Percentiles rank a stretch among this genome's conserved stretches.
These are phyloP conservation scores for Ephestia elutella DNA, from an alignment of 1,140 invertebrate genomes.

Conservation along the genomic window DNA sequence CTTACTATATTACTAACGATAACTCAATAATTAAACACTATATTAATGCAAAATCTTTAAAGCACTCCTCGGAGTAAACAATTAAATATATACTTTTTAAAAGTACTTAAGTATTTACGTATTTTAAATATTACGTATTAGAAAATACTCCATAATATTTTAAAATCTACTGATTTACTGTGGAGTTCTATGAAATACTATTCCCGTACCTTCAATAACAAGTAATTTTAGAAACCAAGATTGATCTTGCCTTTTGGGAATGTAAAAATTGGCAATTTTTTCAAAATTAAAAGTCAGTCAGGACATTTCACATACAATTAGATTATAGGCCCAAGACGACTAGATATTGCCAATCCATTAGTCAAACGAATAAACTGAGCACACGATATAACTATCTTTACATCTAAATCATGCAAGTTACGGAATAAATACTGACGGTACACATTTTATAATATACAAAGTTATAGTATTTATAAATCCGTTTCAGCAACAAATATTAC, in stretches of 20 bases:
- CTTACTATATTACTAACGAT: too few species aligned
- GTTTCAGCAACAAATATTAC: background rate
- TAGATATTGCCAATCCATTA: background rate
- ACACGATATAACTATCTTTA: background rate
- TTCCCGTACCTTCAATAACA: too few species aligned
- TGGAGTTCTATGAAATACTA: too few species aligned
- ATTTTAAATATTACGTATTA: background rate
- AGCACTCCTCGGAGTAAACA: slow-evolving; percentile 32
- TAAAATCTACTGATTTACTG: too few species aligned
- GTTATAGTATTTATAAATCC: background rate
- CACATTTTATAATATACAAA: background rate
- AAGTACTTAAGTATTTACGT: background rate
- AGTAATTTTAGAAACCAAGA: too few species aligned
- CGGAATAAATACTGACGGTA: background rate
- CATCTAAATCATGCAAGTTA: background rate
- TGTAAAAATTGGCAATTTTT: too few species aligned
- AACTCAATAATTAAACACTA: background rate
- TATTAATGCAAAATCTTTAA: slow-evolving; percentile 21
- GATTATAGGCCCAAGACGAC: background rate
- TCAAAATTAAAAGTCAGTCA: too few species aligned
- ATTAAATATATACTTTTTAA: slow-evolving; percentile 4
- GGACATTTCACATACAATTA: too few species aligned
- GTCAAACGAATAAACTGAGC: background rate
- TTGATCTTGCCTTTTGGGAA: too few species aligned
- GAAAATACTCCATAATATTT: too few species aligned